Evolutionary conservation across 2,113 vertebrate species (phyloP).

Genomic region (Oncorhynchus mykiss): DNA sequence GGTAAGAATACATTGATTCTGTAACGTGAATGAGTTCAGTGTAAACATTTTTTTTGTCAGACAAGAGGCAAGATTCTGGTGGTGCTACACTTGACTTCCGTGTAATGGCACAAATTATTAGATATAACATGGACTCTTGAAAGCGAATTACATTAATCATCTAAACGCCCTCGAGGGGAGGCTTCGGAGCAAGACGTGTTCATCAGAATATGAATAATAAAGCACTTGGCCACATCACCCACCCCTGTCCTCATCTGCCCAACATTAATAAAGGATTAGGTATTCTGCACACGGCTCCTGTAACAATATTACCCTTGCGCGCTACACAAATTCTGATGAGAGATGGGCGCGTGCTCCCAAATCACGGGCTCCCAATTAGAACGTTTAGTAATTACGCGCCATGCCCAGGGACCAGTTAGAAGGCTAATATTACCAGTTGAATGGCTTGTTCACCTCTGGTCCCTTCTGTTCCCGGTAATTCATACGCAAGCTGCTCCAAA

Average conservation of each 20-base stretch:
- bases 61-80: constrained; percentile 76
- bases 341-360: constrained; percentile 75
- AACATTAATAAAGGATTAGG: constrained; percentile 78
- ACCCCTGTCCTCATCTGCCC: constrained; percentile 48
- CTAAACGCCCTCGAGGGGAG: constrained; percentile 84
- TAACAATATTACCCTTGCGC: constrained; percentile 81
- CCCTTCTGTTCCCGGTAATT: constrained; percentile 37
- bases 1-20: no score
- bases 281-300: constrained; percentile 88
- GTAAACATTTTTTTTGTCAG: constrained; percentile 68
- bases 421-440: constrained; percentile 63
- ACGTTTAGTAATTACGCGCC: constrained; percentile 59
- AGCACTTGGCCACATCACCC: constrained; percentile 81
- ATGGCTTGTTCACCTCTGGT: constrained; percentile 50
- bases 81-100: constrained; percentile 87
- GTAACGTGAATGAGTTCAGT: constrained; percentile 15
- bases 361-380: constrained; percentile 76
- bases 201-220: constrained; percentile 89
- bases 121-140: constrained; percentile 91
- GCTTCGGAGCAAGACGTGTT: constrained; percentile 77
- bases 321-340: constrained; percentile 61
- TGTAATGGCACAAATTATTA: constrained; percentile 95
- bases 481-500: constrained; percentile 48
- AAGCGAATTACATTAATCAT: constrained; percentile 89
- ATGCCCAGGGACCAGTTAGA: constrained; percentile 57